phyloP scores from a whole-genome alignment of 2,113 vertebrate genomes.

The Geothlypis trichas region DNA sequence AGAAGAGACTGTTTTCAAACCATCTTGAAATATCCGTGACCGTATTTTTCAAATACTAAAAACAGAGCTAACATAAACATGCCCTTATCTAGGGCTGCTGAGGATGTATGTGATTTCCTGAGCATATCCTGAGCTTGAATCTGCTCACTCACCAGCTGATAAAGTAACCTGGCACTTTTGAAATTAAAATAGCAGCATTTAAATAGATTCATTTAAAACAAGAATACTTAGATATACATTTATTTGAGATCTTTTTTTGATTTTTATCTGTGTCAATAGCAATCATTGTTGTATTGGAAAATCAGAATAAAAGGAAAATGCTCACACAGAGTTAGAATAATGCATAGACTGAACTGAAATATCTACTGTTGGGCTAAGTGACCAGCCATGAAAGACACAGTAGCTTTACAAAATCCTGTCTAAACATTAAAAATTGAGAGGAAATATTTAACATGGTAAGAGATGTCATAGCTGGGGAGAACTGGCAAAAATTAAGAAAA shows the following conservation, averaged over 20 bases:
- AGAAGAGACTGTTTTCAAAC: neutral
- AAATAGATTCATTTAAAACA: neutral
- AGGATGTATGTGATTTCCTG: constrained; percentile 37
- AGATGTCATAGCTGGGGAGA: neutral
- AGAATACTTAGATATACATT: neutral
- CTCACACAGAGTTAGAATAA: neutral
- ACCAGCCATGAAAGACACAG: neutral
- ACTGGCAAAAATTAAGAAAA: neutral
- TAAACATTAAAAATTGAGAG: neutral
- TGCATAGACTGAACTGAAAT: neutral
- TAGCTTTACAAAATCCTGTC: neutral
- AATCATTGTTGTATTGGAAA: neutral
- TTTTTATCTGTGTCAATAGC: neutral
- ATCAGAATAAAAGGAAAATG: neutral
- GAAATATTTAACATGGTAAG: neutral
- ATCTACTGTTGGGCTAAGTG: neutral
- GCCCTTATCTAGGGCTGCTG: constrained; percentile 15
- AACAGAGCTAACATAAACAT: constrained; percentile 18
- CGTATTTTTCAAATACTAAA: neutral
- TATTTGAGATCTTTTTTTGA: neutral
- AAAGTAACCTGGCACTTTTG: neutral
- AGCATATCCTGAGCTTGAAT: constrained; percentile 33
- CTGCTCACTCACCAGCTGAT: neutral
- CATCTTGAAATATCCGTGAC: neutral
- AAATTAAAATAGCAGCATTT: neutral